phyloP scores from a whole-genome alignment of 2,797 vertebrate species.

The Neopelma chrysocephalum region DNA sequence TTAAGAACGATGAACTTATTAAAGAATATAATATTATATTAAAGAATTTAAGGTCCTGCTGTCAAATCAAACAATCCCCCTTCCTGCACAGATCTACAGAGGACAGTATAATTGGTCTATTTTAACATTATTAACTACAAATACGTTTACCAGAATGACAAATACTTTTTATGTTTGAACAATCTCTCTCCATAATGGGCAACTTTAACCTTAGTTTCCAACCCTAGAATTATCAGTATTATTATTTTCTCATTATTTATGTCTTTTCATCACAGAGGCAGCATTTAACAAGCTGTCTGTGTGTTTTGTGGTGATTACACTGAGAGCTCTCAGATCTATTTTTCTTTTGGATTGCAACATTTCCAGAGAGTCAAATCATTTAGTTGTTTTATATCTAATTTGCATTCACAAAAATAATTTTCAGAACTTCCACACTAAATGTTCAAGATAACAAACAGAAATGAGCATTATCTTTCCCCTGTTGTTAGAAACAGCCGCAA shows the following conservation, averaged over 20 bases:
- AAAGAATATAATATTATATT: background rate
- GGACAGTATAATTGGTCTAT: background rate
- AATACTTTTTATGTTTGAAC: background rate
- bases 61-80: background rate
- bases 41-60: background rate
- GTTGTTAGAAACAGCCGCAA: background rate
- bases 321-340: background rate
- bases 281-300: background rate
- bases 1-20: background rate
- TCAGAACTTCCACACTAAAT: slow-evolving; percentile 20
- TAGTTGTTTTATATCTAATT: background rate
- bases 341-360: background rate
- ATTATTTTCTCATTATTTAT: background rate
- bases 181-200: background rate
- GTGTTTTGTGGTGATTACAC: background rate
- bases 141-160: background rate
- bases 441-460: background rate
- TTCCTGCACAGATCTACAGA: background rate
- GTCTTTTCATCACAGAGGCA: background rate
- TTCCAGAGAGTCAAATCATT: background rate
- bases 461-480: background rate
- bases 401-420: background rate
- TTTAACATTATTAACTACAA: background rate
- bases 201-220: background rate
- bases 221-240: background rate